phyloP scores from a whole-genome alignment of 2,888 invertebrate genomes.

The Chydorus sphaericus region DNA sequence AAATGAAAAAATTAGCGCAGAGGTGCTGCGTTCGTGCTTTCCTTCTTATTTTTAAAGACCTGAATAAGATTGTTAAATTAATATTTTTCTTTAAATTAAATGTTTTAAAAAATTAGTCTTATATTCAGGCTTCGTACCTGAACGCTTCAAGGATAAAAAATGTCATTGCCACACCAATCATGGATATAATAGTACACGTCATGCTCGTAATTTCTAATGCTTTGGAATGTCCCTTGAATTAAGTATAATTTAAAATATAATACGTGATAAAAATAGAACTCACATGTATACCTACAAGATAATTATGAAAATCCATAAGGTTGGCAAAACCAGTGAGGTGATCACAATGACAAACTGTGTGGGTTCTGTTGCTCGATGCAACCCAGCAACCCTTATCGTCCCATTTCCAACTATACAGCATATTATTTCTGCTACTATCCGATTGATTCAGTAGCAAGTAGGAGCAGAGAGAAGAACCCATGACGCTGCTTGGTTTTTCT shows the following conservation, averaged over 20 bases:
- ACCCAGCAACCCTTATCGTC: slow-evolving; percentile 22
- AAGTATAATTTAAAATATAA: too few relatives aligned
- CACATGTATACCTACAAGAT: slow-evolving; percentile 20
- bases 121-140: too few relatives aligned
- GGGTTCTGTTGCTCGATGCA: slow-evolving; percentile 24
- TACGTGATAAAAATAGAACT: neutral
- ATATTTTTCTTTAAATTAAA: too few relatives aligned
- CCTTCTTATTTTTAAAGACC: slow-evolving; percentile 25
- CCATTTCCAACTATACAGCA: slow-evolving; percentile 19
- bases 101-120: too few relatives aligned
- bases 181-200: too few relatives aligned
- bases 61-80: slow-evolving; percentile 7
- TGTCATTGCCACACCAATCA: too few relatives aligned
- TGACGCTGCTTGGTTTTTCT: slow-evolving; percentile 16
- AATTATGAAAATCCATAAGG: slow-evolving; percentile 28
- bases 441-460: neutral
- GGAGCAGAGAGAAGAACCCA: slow-evolving; percentile 5
- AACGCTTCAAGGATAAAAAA: too few relatives aligned
- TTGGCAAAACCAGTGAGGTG: slow-evolving; percentile 31
- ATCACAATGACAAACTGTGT: slow-evolving; percentile 28
- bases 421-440: neutral
- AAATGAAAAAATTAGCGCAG: slow-evolving; percentile 34
- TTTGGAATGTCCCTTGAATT: too few relatives aligned
- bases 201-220: too few relatives aligned
- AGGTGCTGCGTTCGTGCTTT: slow-evolving; percentile 39